These are phyloP conservation scores for Felis catus DNA, from an alignment of 2,113 vertebrate genomes.

Conservation along the genomic window DNA sequence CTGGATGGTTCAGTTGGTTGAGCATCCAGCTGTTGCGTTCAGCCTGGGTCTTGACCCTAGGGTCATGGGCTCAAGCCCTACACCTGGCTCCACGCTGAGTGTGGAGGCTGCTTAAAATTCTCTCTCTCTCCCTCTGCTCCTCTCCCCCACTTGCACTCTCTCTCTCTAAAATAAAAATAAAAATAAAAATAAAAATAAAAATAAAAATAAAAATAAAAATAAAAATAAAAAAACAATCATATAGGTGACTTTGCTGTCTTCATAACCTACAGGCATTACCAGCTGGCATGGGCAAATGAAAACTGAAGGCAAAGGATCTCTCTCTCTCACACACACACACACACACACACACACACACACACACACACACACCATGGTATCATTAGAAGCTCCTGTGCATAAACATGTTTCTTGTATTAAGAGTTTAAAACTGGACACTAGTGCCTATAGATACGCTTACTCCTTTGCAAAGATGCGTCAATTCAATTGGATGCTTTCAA, in stretches of 20 bases:
- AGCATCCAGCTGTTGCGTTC: too few relatives aligned
- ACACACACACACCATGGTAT: rapidly evolving
- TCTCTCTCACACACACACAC: rapidly evolving
- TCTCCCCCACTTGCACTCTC: too few relatives aligned
- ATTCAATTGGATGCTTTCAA: not conserved
- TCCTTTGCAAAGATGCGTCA: not conserved
- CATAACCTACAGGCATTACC: not conserved
- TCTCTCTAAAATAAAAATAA: too few relatives aligned
- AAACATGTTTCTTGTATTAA: not conserved
- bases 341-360: too few relatives aligned
- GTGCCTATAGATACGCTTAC: not conserved
- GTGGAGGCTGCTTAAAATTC: too few relatives aligned
- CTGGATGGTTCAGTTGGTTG: too few relatives aligned
- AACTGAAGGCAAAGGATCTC: not conserved
- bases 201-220: too few relatives aligned
- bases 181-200: too few relatives aligned
- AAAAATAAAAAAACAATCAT: not conserved
- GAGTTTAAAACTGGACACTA: not conserved
- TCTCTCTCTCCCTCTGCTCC: too few relatives aligned
- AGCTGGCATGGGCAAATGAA: not conserved
- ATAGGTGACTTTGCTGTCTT: not conserved
- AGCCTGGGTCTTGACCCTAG: too few relatives aligned
- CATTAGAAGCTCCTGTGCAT: not conserved
- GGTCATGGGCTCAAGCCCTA: too few relatives aligned
- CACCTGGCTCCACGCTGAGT: too few relatives aligned